Percentiles rank a stretch among this genome's conserved stretches.
These are phyloP conservation scores for Machaerirhynchus nigripectus DNA, from an alignment of 2,113 vertebrate species.

Conservation along the genomic window DNA sequence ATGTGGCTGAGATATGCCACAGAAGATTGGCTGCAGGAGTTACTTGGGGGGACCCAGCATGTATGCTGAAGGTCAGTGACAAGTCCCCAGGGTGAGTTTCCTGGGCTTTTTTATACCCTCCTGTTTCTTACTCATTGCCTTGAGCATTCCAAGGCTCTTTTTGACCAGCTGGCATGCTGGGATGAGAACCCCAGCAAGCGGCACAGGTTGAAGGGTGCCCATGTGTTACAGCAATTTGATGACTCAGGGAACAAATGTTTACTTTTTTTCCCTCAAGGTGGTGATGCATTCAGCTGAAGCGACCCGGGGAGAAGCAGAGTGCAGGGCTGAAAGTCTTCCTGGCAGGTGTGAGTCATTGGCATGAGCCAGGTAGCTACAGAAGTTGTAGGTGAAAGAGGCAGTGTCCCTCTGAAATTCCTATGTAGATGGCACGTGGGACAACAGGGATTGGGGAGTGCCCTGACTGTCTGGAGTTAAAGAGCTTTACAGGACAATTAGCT, in stretches of 20 bases:
- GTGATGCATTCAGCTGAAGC: not conserved
- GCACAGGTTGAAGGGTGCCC: not conserved
- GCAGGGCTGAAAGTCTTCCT: not conserved
- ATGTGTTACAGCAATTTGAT: not conserved
- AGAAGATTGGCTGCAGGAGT: not conserved
- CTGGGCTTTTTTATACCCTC: not conserved
- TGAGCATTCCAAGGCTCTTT: not conserved
- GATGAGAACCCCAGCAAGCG: not conserved
- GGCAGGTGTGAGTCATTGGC: not conserved
- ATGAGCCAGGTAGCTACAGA: not conserved
- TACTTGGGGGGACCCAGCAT: not conserved
- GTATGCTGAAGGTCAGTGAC: not conserved
- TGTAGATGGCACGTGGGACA: rapidly evolving
- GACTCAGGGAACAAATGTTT: not conserved
- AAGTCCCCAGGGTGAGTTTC: not conserved
- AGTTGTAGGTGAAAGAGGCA: not conserved
- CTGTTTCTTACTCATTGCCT: not conserved
- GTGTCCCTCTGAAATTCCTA: not conserved
- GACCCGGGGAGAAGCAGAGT: not conserved
- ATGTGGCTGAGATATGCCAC: not conserved
- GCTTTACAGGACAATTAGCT: not conserved
- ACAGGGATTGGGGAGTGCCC: not conserved
- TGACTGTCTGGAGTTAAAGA: not conserved
- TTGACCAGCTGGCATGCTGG: not conserved
- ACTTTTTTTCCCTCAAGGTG: not conserved